Percentiles rank a stretch among this genome's conserved stretches.
phyloP scores from a whole-genome alignment of 2,797 vertebrate genomes.

The Macroramphosus scolopax region DNA sequence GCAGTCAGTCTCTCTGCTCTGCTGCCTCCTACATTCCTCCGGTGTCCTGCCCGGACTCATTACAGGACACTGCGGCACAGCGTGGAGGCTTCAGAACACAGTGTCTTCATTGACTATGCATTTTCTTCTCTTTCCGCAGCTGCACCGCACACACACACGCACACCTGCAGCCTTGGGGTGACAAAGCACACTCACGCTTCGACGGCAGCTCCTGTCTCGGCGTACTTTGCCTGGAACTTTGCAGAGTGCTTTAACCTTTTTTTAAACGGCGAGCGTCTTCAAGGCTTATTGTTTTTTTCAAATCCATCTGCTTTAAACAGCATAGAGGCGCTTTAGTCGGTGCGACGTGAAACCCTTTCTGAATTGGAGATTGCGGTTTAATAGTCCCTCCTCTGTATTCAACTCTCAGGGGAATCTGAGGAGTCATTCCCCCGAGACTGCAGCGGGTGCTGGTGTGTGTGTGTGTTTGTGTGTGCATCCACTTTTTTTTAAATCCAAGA shows the following conservation, averaged over 20 bases:
- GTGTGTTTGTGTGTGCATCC: too few relatives aligned
- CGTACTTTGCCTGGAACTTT: conserved; percentile 2
- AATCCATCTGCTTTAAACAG: too few relatives aligned
- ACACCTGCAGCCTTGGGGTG: conserved; percentile 62
- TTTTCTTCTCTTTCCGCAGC: conserved; percentile 56
- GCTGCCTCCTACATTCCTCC: conserved; percentile 65
- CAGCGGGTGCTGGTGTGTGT: too few relatives aligned
- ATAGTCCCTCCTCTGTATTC: conserved; percentile 11
- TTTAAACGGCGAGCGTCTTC: too few relatives aligned
- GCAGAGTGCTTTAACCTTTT: too few relatives aligned
- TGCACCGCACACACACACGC: conserved; percentile 42
- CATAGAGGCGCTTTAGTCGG: too few relatives aligned
- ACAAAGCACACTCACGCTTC: conserved; percentile 33
- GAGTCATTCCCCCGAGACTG: conserved; percentile 18
- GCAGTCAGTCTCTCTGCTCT: conserved; percentile 53
- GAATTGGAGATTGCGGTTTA: conserved; percentile 27
- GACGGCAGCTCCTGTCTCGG: conserved; percentile 27
- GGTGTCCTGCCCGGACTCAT: conserved; percentile 61
- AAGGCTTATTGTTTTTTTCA: conserved; percentile 29
- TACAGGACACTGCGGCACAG: conserved; percentile 69
- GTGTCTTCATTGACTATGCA: conserved; percentile 67
- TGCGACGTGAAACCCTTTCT: conserved; percentile 6
- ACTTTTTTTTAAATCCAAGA: too few relatives aligned
- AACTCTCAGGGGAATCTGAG: conserved; percentile 12
- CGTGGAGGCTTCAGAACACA: conserved; percentile 56